Base-by-base conservation (phyloP, 2,888 invertebrate species). In the Apocheima hispidaria region DNA sequence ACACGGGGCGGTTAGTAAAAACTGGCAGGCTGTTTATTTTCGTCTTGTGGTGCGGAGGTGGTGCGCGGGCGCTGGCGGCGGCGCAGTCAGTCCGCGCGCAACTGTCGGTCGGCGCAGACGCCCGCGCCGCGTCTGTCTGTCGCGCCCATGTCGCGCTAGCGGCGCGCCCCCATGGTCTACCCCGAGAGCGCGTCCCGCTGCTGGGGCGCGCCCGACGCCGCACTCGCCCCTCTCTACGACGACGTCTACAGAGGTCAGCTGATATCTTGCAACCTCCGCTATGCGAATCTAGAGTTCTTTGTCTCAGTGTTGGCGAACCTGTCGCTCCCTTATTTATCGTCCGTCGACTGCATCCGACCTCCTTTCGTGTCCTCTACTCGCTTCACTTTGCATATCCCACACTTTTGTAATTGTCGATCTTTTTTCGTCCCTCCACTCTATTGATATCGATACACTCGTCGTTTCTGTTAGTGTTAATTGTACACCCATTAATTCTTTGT, bases 241-340 rank as follows among this genome's bases (percentile, higher is more conserved):
- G 94, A 94, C 90, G 94, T 94, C 81, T 94, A 94, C 87, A 87
- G 94, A 92, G 94, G 94, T 94, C 92, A 94, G 93, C 88, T 85
- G 84, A 83, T 79, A 79, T 78, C 78, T 82, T 66, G 75, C 73
- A 74, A 74, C 72, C 75, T 74, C 72, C 74, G 66, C 66, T 63
- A 61, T 68, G 69, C 73, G 65, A 75, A 69, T 71, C 70, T 70
- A 71, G 72, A 73, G 67, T 75, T 78, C 82, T 83, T 83, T 83
- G 83, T 81, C 75, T 75, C 76, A 73, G 76, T 77, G 75, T 67
- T 68, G 66, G 70, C 69, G 56, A 72, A 73, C 74, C 72, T 73
- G 71, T 72, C 65, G 56, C 68, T 66, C 67, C 63, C 55, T 63
- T 58, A 65, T 66, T 67, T 66, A 65, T 61, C 59, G 53, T 51